Percentiles rank a stretch among this genome's conserved stretches.
phyloP scores from a whole-genome alignment of 2,797 vertebrate species.

The Spizella passerina region DNA sequence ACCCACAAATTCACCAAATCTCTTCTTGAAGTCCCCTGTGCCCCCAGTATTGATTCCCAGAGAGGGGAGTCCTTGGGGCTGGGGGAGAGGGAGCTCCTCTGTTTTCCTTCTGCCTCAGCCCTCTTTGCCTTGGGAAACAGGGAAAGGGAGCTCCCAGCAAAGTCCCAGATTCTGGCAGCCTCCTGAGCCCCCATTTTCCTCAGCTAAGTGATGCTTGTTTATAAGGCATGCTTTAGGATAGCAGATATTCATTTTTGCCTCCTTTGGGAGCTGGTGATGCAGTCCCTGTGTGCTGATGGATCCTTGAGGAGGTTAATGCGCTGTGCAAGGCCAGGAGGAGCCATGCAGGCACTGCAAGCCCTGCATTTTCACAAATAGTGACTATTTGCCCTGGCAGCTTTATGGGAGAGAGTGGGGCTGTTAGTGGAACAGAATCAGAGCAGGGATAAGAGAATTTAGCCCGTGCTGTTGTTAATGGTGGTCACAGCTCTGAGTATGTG shows the following conservation, averaged over 20 bases:
- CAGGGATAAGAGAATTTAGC: not conserved
- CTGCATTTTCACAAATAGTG: not conserved
- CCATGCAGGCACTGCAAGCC: not conserved
- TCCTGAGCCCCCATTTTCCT: not conserved
- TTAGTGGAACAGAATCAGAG: not conserved
- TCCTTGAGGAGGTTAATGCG: not conserved
- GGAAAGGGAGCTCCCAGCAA: not conserved
- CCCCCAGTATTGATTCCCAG: fast-evolving
- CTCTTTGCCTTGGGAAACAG: not conserved
- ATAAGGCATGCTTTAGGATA: not conserved
- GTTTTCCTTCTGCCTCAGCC: not conserved
- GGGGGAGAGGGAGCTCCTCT: not conserved
- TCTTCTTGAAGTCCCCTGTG: not conserved
- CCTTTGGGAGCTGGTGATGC: not conserved
- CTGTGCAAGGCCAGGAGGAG: fast-evolving
- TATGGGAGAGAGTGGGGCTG: not conserved
- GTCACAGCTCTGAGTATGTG: not conserved
- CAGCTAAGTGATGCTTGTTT: not conserved
- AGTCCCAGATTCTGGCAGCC: fast-evolving
- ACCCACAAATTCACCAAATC: not conserved
- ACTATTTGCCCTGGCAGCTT: not conserved
- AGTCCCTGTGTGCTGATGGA: not conserved
- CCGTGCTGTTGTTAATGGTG: not conserved
- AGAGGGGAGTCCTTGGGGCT: not conserved
- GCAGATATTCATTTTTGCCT: not conserved